Evolutionary conservation across 2,113 vertebrate genomes (phyloP).

Genomic region (Atlantisia rogersi): DNA sequence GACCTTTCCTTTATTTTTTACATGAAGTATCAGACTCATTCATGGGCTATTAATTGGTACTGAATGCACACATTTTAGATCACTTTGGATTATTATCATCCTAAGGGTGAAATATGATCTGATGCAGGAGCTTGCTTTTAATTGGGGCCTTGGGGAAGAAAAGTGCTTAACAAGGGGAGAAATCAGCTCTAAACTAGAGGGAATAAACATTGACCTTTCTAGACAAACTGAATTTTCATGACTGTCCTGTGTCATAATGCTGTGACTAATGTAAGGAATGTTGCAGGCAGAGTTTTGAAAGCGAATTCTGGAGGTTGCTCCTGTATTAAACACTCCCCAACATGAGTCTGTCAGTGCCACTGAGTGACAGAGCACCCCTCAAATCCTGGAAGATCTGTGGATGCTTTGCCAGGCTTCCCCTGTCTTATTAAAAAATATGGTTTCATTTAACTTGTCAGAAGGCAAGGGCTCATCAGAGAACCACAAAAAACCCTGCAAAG

Average conservation of each 20-base stretch:
- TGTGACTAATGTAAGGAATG: conserved; percentile 48
- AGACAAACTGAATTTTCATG: conserved; percentile 9
- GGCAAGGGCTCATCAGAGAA: not conserved
- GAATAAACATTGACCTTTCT: conserved; percentile 25
- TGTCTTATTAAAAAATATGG: not conserved
- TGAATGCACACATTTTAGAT: not conserved
- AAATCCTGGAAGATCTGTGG: not conserved
- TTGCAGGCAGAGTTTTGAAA: not conserved
- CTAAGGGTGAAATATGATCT: not conserved
- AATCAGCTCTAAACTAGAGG: not conserved
- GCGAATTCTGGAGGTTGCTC: conserved; percentile 41
- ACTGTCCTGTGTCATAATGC: conserved; percentile 50
- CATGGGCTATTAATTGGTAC: not conserved
- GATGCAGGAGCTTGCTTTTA: not conserved
- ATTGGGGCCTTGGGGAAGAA: not conserved
- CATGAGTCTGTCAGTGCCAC: not conserved
- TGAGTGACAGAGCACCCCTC: not conserved
- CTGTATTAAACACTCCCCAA: not conserved
- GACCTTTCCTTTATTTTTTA: not conserved
- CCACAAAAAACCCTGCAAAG: not conserved
- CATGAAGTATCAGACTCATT: not conserved
- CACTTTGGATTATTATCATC: not conserved
- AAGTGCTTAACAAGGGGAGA: not conserved
- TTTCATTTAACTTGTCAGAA: not conserved
- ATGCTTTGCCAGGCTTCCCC: not conserved